These are phyloP conservation scores for Odocoileus virginianus DNA, from an alignment of 2,113 vertebrate genomes.

Conservation along the genomic window DNA sequence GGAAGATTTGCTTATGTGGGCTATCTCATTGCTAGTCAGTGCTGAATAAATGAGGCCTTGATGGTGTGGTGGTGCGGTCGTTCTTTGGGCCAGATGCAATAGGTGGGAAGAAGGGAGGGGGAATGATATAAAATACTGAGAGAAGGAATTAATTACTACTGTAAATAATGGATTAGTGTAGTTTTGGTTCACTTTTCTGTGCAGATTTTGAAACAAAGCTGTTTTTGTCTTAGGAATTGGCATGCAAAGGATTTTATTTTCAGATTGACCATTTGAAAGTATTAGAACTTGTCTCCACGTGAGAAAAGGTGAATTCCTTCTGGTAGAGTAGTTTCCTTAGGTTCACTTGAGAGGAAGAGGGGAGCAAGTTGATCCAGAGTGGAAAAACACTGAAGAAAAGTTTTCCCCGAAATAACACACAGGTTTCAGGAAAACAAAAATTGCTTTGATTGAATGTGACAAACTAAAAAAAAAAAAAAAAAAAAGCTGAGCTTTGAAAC, in stretches of 20 bases:
- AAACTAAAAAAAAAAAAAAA: slow-evolving; percentile 57
- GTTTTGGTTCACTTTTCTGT: background rate
- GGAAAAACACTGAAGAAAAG: slow-evolving; percentile 72
- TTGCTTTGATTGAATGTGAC: slow-evolving; percentile 67
- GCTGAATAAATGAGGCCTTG: background rate
- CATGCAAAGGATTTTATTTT: slow-evolving; percentile 56
- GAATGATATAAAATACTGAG: background rate
- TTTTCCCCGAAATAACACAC: slow-evolving; percentile 39
- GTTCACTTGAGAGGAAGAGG: slow-evolving; percentile 39
- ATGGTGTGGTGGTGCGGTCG: background rate
- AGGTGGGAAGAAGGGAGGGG: background rate
- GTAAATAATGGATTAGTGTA: slow-evolving; percentile 19
- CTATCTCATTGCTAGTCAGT: background rate
- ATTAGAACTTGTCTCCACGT: background rate
- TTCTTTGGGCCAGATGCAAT: background rate
- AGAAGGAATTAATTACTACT: slow-evolving; percentile 9
- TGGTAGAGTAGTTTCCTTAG: slow-evolving; percentile 60
- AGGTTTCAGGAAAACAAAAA: slow-evolving; percentile 69
- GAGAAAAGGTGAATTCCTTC: slow-evolving; percentile 65
- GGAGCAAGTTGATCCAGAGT: slow-evolving; percentile 39
- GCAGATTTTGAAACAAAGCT: slow-evolving; percentile 9
- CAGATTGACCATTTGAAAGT: slow-evolving; percentile 49
- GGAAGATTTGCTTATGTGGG: background rate
- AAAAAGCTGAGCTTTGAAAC: slow-evolving; percentile 54
- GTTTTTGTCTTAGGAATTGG: slow-evolving; percentile 55